These are phyloP conservation scores for Petrophora chlorosata DNA, from an alignment of 2,888 invertebrate species.

Conservation along the genomic window DNA sequence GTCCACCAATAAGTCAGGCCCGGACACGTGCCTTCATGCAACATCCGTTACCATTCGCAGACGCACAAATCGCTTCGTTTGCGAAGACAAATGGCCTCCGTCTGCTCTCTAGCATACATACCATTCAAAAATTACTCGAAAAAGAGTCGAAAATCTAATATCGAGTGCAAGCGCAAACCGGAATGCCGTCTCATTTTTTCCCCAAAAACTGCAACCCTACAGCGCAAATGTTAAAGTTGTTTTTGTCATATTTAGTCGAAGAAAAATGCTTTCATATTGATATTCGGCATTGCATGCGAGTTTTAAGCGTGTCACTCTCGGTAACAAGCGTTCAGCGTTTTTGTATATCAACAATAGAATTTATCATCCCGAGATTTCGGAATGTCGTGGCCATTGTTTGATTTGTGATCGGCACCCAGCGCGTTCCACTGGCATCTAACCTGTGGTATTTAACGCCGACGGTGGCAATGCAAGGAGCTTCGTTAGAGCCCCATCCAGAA, in stretches of 20 bases:
- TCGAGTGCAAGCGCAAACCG: conserved; percentile 46
- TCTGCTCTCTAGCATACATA: conserved; percentile 64
- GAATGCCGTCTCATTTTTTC: conserved; percentile 49
- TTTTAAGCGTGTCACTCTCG: conserved; percentile 55
- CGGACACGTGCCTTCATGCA: conserved; percentile 68
- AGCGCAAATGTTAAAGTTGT: conserved; percentile 37
- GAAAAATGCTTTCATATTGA: conserved; percentile 57
- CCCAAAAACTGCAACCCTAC: conserved; percentile 21
- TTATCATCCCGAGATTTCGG: conserved; percentile 52
- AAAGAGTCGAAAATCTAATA: conserved; percentile 71
- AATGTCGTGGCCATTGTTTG: conserved; percentile 73
- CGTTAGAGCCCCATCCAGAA: conserved; percentile 62
- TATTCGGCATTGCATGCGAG: conserved; percentile 38
- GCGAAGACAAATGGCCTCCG: conserved; percentile 77
- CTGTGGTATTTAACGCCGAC: conserved; percentile 76
- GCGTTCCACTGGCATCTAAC: conserved; percentile 60
- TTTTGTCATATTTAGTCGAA: conserved; percentile 44
- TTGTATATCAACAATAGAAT: conserved; percentile 66
- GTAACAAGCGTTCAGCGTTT: conserved; percentile 54
- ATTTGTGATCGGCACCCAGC: conserved; percentile 61
- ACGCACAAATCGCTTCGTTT: conserved; percentile 82
- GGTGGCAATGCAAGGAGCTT: conserved; percentile 76
- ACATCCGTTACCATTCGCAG: conserved; percentile 78
- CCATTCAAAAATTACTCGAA: conserved; percentile 71
- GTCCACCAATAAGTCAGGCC: conserved; percentile 71